Evolutionary conservation across 1,140 invertebrate species (phyloP).

Genomic region (Eciton burchellii): DNA sequence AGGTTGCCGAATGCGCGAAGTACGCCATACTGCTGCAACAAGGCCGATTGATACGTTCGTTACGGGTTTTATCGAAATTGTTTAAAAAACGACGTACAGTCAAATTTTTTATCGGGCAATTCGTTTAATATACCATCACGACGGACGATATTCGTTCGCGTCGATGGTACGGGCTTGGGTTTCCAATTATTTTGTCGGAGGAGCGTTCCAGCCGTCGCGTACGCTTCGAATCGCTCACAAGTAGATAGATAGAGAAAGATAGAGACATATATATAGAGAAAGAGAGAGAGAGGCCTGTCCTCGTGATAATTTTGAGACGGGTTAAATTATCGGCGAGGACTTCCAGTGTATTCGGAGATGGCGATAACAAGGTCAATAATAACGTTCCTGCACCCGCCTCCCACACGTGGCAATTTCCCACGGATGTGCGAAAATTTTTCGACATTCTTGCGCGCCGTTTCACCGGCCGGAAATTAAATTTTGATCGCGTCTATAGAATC

Average conservation of each 20-base stretch:
- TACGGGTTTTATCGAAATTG: slow-evolving; percentile 46
- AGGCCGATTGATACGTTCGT: slow-evolving; percentile 50
- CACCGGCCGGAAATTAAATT: slow-evolving; percentile 56
- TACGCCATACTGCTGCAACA: neutral
- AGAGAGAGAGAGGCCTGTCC: slow-evolving; percentile 6
- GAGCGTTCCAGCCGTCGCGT: slow-evolving; percentile 19
- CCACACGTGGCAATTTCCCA: slow-evolving; percentile 56
- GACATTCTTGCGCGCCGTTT: slow-evolving; percentile 15
- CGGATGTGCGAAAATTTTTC: slow-evolving; percentile 54
- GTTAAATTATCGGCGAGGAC: slow-evolving; percentile 18
- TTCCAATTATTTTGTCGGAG: slow-evolving; percentile 58
- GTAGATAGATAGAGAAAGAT: too few species aligned
- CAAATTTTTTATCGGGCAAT: slow-evolving; percentile 23
- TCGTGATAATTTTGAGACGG: slow-evolving; percentile 32
- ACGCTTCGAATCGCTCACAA: slow-evolving; percentile 34
- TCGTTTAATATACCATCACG: slow-evolving; percentile 34
- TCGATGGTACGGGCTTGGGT: slow-evolving; percentile 31
- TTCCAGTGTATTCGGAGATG: slow-evolving; percentile 6
- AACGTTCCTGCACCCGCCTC: slow-evolving; percentile 37
- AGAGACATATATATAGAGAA: too few species aligned
- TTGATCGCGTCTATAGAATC: slow-evolving; percentile 58
- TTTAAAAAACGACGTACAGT: slow-evolving; percentile 34
- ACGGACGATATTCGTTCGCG: slow-evolving; percentile 29
- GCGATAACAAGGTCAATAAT: slow-evolving; percentile 46
- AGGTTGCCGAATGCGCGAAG: neutral